Evolutionary conservation across 2,888 invertebrate species (phyloP), one percentile per base, ranked within the genome.

Genomic region (Yponomeuta cagnagella): DNA sequence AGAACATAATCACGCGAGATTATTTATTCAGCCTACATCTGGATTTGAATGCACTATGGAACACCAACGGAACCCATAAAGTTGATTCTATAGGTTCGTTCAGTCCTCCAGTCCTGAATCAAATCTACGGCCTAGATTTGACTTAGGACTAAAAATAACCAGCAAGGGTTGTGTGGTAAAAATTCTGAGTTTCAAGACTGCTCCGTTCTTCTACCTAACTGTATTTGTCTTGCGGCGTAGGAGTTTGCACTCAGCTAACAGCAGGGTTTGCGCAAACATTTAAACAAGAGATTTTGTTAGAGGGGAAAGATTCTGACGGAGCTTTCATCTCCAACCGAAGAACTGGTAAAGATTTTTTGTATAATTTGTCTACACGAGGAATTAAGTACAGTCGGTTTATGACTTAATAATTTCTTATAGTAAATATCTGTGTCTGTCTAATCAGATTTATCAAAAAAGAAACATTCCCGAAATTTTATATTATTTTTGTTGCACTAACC

Each of bases 241-340:
- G 52, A 30, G 48, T 69, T 69, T 69, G 68, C 58, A 43, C 23
- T 68, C 68, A 43, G 43, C 30, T 52, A 30, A 31, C 68, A 48
- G 12, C 48, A 30, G 68, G n/a, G 23, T 30, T 52, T 68, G 52
- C 48, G 75, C 83, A 75, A 83, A 83, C 81, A 83, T 80, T 81
- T 81, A 81, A 80, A 83, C 81, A 80, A 77, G 75, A 77, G 79
- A 78, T 80, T 77, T 75, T 76, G 77, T 74, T 74, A 64, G 6
- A 64, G 30, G 77, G 77, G 77, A 77, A 33, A 67, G 37, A 67
- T 33, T 37, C n/a, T 78, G 77, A 79, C 48, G 68, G 52, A 66
- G 70, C 43, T 72, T 73, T 71, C 80, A 80, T 79, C 78, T 76
- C 77, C 75, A 77, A 73, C 76, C 75, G 74, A 75, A 73, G 74